These are phyloP conservation scores for Dicerorhinus sumatrensis DNA, from an alignment of 2,113 vertebrate species.

Conservation along the genomic window DNA sequence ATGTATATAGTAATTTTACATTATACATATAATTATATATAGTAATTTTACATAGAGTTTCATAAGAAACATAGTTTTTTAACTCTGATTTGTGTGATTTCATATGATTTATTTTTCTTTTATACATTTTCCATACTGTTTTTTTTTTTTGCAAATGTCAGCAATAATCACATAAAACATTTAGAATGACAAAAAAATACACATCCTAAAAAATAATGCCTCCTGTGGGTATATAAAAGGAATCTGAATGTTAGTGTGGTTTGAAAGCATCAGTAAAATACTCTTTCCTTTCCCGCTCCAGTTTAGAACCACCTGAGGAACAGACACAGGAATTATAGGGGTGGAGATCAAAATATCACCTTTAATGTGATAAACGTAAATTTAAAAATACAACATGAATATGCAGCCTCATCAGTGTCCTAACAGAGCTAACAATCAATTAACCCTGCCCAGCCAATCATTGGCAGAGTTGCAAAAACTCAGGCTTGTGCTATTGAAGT, in stretches of 20 bases:
- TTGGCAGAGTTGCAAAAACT: not conserved
- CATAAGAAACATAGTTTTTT: slow-evolving; percentile 8
- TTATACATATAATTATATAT: not conserved
- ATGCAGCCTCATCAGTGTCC: not conserved
- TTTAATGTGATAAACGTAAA: not conserved
- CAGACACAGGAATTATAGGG: not conserved
- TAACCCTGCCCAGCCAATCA: not conserved
- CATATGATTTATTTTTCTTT: not conserved
- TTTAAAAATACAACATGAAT: not conserved
- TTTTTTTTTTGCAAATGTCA: not conserved
- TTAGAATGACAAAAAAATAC: not conserved
- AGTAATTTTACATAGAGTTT: not conserved
- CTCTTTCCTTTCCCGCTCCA: not conserved
- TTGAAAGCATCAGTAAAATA: not conserved
- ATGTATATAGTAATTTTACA: not conserved
- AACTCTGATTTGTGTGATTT: not conserved
- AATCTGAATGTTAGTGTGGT: not conserved
- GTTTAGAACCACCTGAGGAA: not conserved
- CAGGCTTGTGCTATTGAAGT: not conserved
- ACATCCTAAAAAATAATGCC: not conserved
- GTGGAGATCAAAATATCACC: not conserved
- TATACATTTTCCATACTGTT: not conserved
- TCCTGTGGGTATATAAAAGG: not conserved
- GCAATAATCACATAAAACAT: not conserved
- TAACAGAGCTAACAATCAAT: not conserved